A percentile compares a stretch with the other conserved stretches of the same genome.
Evolutionary conservation across 2,888 invertebrate species (phyloP).

Genomic region (Synergus itoensis): DNA sequence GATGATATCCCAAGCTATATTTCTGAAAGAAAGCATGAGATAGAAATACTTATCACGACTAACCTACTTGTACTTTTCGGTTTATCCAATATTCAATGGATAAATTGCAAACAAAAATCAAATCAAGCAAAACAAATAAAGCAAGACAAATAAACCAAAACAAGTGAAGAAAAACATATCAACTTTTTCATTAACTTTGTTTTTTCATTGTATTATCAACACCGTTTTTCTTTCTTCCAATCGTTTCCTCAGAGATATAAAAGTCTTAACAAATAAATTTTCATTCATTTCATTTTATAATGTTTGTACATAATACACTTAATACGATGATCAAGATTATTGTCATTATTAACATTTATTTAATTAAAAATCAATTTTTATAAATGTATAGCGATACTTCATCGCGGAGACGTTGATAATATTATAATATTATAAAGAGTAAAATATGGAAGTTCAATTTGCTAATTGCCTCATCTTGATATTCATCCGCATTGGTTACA

Average conservation of each 20-base stretch:
- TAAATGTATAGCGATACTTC: background rate
- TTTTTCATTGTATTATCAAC: background rate
- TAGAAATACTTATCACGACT: too few relatives aligned
- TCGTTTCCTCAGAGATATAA: too few relatives aligned
- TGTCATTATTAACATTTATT: background rate
- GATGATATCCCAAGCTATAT: too few relatives aligned
- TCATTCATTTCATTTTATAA: too few relatives aligned
- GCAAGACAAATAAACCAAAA: too few relatives aligned
- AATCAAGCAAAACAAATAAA: background rate
- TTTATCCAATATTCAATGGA: background rate
- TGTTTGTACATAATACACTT: too few relatives aligned
- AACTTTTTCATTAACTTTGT: background rate
- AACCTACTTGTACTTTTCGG: background rate
- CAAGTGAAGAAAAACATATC: background rate
- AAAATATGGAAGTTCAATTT: constrained; percentile 32
- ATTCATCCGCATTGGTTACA: constrained; percentile 31
- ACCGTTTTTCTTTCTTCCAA: too few relatives aligned
- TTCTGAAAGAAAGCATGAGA: too few relatives aligned
- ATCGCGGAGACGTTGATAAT: background rate
- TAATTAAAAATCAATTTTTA: background rate
- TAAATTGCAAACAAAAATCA: background rate
- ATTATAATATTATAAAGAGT: background rate
- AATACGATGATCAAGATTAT: too few relatives aligned
- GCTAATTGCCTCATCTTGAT: constrained; percentile 42
- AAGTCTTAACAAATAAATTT: too few relatives aligned